These are phyloP conservation scores for Channallabes apus DNA, from an alignment of 2,797 vertebrate species.

Conservation along the genomic window DNA sequence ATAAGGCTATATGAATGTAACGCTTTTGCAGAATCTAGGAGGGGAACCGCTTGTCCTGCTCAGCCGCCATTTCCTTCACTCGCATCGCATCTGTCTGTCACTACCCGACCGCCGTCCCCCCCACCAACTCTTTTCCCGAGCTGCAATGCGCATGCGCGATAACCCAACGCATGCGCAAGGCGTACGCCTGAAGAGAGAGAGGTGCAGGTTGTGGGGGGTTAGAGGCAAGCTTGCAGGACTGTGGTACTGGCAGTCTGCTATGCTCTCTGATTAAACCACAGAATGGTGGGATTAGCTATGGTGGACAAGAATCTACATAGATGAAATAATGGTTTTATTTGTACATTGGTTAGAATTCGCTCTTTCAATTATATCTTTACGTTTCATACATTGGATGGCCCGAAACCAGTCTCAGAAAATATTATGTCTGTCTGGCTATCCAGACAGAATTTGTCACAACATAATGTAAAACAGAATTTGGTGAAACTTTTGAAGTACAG, in stretches of 20 bases:
- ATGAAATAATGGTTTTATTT: neutral
- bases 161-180: neutral
- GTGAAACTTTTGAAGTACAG: too few relatives aligned
- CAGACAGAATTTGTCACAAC: too few relatives aligned
- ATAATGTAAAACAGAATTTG: too few relatives aligned
- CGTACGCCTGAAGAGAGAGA: neutral
- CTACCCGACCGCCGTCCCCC: conserved; percentile 65
- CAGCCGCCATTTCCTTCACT: conserved; percentile 90
- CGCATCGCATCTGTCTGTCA: conserved; percentile 70
- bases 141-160: neutral
- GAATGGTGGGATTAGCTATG: too few relatives aligned
- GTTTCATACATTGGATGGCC: too few relatives aligned
- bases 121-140: conserved; percentile 63
- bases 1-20: conserved; percentile 72
- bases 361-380: too few relatives aligned
- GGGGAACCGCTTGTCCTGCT: conserved; percentile 84
- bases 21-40: conserved; percentile 84
- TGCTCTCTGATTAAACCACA: too few relatives aligned
- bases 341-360: neutral
- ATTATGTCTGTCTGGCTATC: too few relatives aligned
- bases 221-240: neutral
- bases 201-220: neutral
- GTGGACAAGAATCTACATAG: neutral
- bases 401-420: too few relatives aligned
- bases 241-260: neutral